Base-by-base conservation (phyloP, 2,888 invertebrate species). In the Cephus runcator region DNA sequence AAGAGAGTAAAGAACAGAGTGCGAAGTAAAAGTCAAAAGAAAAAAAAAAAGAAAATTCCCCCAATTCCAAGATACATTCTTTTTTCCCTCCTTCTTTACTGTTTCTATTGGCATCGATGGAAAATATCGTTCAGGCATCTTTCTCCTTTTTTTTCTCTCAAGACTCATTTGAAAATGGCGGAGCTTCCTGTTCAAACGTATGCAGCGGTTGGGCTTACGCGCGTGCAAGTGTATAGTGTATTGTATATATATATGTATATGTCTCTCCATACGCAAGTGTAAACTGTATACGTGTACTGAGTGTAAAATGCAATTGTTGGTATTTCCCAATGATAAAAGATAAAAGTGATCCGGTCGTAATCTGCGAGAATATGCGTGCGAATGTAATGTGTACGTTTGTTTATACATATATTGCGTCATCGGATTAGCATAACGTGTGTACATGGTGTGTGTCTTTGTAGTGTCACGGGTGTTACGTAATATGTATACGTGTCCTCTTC, bases 161-260 rank as follows among this genome's bases (percentile, higher is more conserved):
- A 56, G 56, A 56, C 56, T 56, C 56, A 2, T 56, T 23, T 23
- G 23, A 56, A 56, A 56, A 56, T 56, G 56, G 71, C 71, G 71
- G 71, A 23, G 71, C 71, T 71, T 56, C 56, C 23, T 56, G 23
- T 56, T 56, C 56, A 34, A 71, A 71, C 12, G 12, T 71, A 71
- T 71, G 71, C 30, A 71, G 30, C 71, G 81, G 77, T 77, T 73
- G 73, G 76, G 79, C 78, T 69, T 79, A 77, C 77, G 69, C 79
- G 80, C 77, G 80, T 75, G 68, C 76, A 76, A 73, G 73, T 80
- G 56, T 79, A 75, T 69, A 76, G 69, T 56, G 77, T 80, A 78
- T 75, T 78, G 77, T 79, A 80, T 79, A 77, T 69, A 80, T 75
- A 79, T 4, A 30, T 34, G 9, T 71, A 15, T 56, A 23, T 9